Evolutionary conservation across 1,140 invertebrate genomes (phyloP), one percentile per base, ranked within the genome.

Genomic region (Ceratitis capitata): DNA sequence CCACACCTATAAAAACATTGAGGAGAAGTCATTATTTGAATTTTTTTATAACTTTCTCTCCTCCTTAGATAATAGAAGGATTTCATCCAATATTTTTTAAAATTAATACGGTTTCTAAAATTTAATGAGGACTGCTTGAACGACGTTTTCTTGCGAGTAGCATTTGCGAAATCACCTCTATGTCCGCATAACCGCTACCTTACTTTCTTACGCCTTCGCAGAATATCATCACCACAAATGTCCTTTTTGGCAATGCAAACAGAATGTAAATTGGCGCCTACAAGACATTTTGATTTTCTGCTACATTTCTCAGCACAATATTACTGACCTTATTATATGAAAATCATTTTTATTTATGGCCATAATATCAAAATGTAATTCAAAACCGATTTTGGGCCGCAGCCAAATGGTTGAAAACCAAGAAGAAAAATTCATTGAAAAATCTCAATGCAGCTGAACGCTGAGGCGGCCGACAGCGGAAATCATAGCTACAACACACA

Each of bases 391-490:
- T 74, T 45, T 78, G 69, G 69, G 26, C 35, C 69, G n/a, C 7
- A 42, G 69, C 69, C 69, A 78, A 78, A 78, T 45, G 9, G 19
- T 35, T 42, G 7, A 78, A 26, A 78, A 12, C 7, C 5, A 78
- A 47, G 10, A 26, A 45, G 26, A 45, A 39, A 23, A 78, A 78
- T 78, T 78, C 39, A 78, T 78, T 47, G 69, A 45, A 45, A 78
- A 78, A 78, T 78, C 69, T 26, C 10, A 78, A 78, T 47, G 69
- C 69, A 78, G 69, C 69, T 78, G 69, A 78, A 23, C 69, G 19
- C 23, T 39, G 69, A 42, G 6, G 32, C 69, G 32, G 19, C 39
- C 14, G 39, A 26, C n/a, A 78, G 19, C 69, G 69, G 69, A 78
- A 45, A 35, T 69, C 19, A 32, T 42, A 26, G 69, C 69, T 39